Evolutionary conservation across 2,888 invertebrate genomes (phyloP).

Genomic region (Sarcophaga subvicina): DNA sequence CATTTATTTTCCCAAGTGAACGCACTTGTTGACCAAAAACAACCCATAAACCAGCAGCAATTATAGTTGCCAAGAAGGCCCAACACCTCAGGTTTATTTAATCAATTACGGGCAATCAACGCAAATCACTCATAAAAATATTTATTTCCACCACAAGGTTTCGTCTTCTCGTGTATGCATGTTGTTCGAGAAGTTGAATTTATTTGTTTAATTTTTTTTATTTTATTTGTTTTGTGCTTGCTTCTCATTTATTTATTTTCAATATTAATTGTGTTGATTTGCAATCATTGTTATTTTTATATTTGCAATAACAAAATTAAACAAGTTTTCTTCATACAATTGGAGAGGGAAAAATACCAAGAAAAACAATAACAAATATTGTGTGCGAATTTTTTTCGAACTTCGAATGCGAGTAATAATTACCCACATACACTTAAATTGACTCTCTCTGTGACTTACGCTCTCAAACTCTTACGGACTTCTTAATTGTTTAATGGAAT

Average conservation of each 20-base stretch:
- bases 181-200: too few relatives aligned
- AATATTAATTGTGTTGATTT: slow-evolving; percentile 47
- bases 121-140: slow-evolving; percentile 9
- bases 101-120: slow-evolving; percentile 44
- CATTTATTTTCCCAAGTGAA: not conserved
- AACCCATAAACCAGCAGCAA: not conserved
- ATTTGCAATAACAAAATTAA: slow-evolving; percentile 3
- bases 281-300: slow-evolving; percentile 33
- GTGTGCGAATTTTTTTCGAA: not conserved
- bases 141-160: not conserved
- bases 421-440: not conserved
- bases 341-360: slow-evolving; percentile 25
- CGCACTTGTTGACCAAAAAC: not conserved
- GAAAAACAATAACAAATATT: slow-evolving; percentile 1
- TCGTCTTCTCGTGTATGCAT: not conserved
- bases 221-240: too few relatives aligned
- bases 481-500: slow-evolving; percentile 65
- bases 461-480: not conserved
- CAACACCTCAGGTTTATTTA: slow-evolving; percentile 10
- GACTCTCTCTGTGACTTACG: not conserved
- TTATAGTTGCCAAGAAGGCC: not conserved
- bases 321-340: slow-evolving; percentile 20
- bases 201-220: not conserved
- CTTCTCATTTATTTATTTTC: slow-evolving; percentile 38
- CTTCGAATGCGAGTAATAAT: not conserved